phyloP scores from a whole-genome alignment of 1,140 invertebrate genomes.

The Tetranychus urticae region DNA sequence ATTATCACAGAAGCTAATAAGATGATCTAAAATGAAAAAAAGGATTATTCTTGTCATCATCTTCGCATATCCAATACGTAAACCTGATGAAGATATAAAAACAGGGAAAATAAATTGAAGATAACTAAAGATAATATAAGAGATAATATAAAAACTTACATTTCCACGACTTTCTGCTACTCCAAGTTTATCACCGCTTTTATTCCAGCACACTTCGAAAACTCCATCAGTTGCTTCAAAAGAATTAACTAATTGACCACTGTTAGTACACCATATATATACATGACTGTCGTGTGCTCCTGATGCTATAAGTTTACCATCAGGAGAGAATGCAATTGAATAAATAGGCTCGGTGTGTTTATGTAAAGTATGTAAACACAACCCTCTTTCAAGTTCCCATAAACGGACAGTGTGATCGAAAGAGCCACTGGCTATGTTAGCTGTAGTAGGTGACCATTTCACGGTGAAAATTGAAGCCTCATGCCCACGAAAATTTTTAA shows the following conservation, averaged over 20 bases:
- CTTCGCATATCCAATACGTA: too few relatives aligned
- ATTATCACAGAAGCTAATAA: too few relatives aligned
- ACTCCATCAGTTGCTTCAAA: constrained; percentile 96
- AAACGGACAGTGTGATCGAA: constrained; percentile 83
- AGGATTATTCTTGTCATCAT: too few relatives aligned
- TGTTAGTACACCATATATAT: constrained; percentile 95
- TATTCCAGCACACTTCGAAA: constrained; percentile 99
- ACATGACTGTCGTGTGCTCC: constrained; percentile 98
- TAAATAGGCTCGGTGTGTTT: constrained; percentile 90
- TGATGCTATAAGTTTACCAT: constrained; percentile 67
- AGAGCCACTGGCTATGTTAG: constrained; percentile 79
- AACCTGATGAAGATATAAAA: too few relatives aligned
- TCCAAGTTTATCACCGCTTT: constrained; percentile 88
- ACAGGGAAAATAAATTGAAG: too few relatives aligned
- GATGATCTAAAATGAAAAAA: too few relatives aligned
- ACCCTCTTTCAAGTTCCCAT: constrained; percentile 92
- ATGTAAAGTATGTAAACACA: constrained; percentile 79
- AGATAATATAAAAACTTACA: constrained; percentile 19
- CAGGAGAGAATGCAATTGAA: constrained; percentile 43
- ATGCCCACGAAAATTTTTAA: constrained; percentile 90
- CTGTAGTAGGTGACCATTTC: constrained; percentile 92
- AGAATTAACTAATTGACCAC: constrained; percentile 80
- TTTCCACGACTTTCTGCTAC: constrained; percentile 94
- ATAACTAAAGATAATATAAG: too few relatives aligned
- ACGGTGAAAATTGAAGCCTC: constrained; percentile 99